Conservation (phyloP, 92 coral and sea anemone species). For the Umimayanthus kanabou region DNA sequence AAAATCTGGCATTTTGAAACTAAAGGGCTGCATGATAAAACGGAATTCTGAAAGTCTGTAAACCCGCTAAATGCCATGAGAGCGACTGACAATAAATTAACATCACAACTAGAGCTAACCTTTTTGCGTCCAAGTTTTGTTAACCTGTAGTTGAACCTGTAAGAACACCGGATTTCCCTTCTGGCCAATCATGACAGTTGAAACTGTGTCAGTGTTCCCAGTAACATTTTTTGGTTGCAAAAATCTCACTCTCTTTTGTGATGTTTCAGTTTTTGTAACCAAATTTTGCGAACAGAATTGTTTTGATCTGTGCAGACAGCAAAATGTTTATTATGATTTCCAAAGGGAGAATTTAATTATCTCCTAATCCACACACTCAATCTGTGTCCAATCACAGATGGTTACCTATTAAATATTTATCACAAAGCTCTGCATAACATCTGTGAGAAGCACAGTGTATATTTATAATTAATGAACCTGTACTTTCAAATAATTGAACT, state of each 20-base stretch:
- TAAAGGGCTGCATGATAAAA: too few relatives aligned
- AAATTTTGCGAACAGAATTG: neutral
- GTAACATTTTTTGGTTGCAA: neutral
- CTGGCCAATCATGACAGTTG: slow-evolving; percentile 8
- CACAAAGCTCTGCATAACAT: neutral
- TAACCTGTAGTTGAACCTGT: slow-evolving; percentile 22
- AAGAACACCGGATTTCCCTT: slow-evolving; percentile 8
- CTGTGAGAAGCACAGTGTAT: neutral
- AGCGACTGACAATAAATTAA: neutral
- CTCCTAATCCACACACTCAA: slow-evolving; percentile 8
- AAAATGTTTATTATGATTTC: neutral
- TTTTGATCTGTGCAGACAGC: slow-evolving; percentile 19
- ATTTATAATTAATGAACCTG: neutral
- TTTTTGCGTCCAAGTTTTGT: slow-evolving; percentile 12
- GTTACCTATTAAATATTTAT: slow-evolving; percentile 10
- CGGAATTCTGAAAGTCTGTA: neutral
- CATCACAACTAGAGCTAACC: neutral
- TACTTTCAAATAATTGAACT: neutral
- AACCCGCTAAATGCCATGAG: neutral
- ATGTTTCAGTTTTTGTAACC: neutral
- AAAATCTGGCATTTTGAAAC: neutral
- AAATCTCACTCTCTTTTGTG: neutral
- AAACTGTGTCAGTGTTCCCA: neutral
- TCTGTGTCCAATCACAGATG: slow-evolving; percentile 27
- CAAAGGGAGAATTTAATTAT: slow-evolving; percentile 26